Conservation (phyloP, 1,140 invertebrate genomes). For the Druon quercuslanigerum region DNA sequence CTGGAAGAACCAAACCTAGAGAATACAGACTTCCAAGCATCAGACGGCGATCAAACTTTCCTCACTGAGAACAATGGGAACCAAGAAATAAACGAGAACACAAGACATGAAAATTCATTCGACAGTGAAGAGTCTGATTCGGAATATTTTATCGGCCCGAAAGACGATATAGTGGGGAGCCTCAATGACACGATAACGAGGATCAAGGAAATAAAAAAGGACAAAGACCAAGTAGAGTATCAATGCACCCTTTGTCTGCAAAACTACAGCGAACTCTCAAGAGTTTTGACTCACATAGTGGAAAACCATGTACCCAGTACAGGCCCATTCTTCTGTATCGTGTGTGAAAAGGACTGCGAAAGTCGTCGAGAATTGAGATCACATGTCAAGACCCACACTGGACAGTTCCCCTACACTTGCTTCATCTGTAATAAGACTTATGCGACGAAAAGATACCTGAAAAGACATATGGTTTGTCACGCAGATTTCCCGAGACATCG, state of each 20-base stretch:
- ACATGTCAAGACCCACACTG: constrained; percentile 77
- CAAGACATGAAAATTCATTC: constrained; percentile 33
- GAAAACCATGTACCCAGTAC: constrained; percentile 67
- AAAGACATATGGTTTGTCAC: constrained; percentile 78
- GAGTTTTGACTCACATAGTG: constrained; percentile 62
- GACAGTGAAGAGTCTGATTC: constrained; percentile 47
- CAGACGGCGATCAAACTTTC: constrained; percentile 32
- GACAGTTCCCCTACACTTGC: constrained; percentile 78
- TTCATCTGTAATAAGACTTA: constrained; percentile 77
- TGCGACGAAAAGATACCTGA: constrained; percentile 76
- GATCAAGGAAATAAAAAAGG: constrained; percentile 68
- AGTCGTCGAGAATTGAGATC: constrained; percentile 59
- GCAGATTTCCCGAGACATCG: constrained; percentile 76
- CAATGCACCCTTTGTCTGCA: constrained; percentile 70
- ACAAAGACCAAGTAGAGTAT: constrained; percentile 59
- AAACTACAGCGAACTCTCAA: constrained; percentile 63
- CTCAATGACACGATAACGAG: constrained; percentile 68
- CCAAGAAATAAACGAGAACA: constrained; percentile 42
- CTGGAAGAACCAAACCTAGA: constrained; percentile 5
- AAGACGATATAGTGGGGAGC: constrained; percentile 64
- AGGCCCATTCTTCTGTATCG: constrained; percentile 71
- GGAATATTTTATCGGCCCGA: constrained; percentile 49
- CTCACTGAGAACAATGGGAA: constrained; percentile 41
- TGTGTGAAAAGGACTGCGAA: constrained; percentile 72
- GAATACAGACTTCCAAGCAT: constrained; percentile 34